Percentiles rank a stretch among this genome's conserved stretches.
Evolutionary conservation across 2,797 vertebrate genomes (phyloP).

Genomic region (Leuciscus waleckii): DNA sequence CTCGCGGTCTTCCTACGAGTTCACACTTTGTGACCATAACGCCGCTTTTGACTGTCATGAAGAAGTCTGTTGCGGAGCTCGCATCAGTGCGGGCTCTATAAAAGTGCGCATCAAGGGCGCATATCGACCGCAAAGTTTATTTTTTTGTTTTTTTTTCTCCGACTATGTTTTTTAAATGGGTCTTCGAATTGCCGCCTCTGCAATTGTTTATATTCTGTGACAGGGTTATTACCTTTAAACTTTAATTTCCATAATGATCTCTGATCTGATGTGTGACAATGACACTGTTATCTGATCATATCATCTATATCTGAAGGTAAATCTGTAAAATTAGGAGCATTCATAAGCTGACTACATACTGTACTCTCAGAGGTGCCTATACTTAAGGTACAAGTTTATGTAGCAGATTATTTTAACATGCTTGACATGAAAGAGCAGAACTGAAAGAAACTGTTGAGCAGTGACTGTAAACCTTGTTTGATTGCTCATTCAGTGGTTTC

Average conservation of each 20-base stretch:
- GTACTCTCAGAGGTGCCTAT: not conserved
- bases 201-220: not conserved
- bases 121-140: too few relatives aligned
- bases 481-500: not conserved
- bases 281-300: not conserved
- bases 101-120: too few relatives aligned
- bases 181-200: not conserved
- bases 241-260: not conserved
- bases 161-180: not conserved
- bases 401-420: constrained; percentile 1
- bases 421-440: not conserved
- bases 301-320: constrained; percentile 7
- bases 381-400: constrained; percentile 17
- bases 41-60: too few relatives aligned
- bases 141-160: too few relatives aligned
- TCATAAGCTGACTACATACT: not conserved
- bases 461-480: not conserved
- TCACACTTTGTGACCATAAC: too few relatives aligned
- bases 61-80: too few relatives aligned
- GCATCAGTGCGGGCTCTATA: too few relatives aligned
- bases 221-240: not conserved
- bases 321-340: constrained; percentile 6
- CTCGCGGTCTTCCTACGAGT: too few relatives aligned
- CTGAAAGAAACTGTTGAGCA: not conserved
- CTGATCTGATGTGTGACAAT: not conserved